Conservation (phyloP, 2,113 vertebrate species). For the Periophthalmodon schlosseri region DNA sequence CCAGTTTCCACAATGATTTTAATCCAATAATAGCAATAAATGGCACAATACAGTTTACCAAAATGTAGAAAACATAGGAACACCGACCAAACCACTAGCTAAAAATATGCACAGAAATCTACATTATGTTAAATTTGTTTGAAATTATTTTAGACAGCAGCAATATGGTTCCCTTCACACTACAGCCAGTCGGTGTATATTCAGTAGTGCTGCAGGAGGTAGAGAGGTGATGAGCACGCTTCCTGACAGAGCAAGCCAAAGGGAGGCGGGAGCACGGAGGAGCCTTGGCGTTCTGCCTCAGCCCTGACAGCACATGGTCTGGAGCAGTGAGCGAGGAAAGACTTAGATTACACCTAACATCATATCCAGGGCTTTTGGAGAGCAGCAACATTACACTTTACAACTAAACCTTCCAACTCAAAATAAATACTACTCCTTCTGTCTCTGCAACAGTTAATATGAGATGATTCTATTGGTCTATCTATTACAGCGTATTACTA, state of each 20-base stretch:
- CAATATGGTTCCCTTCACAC: conserved; percentile 3
- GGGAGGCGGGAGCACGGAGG: background rate
- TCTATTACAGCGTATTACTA: too few species aligned
- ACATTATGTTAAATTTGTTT: background rate
- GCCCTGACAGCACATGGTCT: background rate
- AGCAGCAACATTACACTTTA: background rate
- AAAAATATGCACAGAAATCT: background rate
- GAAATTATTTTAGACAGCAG: background rate
- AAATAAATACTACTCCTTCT: background rate
- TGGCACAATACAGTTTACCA: too few species aligned
- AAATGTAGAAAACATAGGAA: background rate
- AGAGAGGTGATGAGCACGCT: conserved; percentile 1
- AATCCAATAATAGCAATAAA: background rate
- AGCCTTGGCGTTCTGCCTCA: background rate
- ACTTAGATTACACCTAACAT: background rate
- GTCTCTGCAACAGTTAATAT: too few species aligned
- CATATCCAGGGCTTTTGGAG: background rate
- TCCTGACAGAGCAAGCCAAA: conserved; percentile 8
- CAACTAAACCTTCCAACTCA: background rate
- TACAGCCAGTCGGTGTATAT: background rate
- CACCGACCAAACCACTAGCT: background rate
- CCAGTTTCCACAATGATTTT: background rate
- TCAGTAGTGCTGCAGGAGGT: background rate
- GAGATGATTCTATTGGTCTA: too few species aligned
- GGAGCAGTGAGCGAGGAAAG: background rate